These are phyloP conservation scores for Mormyrus proboscirostris DNA, from an alignment of 2,797 vertebrate species.

Conservation along the genomic window DNA sequence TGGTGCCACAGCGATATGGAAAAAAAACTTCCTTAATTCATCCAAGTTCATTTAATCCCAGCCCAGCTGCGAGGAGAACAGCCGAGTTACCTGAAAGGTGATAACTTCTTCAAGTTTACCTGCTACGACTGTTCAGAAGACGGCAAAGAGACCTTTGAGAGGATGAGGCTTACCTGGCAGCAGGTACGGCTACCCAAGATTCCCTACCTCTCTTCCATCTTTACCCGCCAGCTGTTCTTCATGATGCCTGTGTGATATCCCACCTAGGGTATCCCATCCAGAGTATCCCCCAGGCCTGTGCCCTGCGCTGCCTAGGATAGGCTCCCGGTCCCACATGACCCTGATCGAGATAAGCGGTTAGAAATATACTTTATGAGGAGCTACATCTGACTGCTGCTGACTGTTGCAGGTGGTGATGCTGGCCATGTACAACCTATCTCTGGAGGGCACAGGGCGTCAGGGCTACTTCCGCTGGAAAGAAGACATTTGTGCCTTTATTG, in stretches of 20 bases:
- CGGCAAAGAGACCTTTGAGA: conserved; percentile 84
- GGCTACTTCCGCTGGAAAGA: conserved; percentile 98
- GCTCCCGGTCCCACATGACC: neutral
- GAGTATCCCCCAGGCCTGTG: neutral
- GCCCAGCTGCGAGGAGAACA: conserved; percentile 79
- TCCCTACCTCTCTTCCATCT: neutral
- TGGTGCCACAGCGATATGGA: neutral
- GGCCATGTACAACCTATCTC: conserved; percentile 95
- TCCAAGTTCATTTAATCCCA: conserved; percentile 39
- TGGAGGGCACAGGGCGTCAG: conserved; percentile 92
- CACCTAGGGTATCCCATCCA: neutral
- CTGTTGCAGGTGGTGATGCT: conserved; percentile 85
- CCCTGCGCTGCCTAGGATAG: neutral
- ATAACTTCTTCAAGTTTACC: conserved; percentile 92
- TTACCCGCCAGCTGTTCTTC: neutral
- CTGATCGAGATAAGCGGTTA: neutral
- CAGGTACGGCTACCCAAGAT: conserved; percentile 64
- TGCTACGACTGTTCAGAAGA: conserved; percentile 83
- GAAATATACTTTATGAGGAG: neutral
- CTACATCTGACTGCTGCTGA: neutral
- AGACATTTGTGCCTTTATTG: conserved; percentile 95
- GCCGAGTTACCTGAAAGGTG: conserved; percentile 95
- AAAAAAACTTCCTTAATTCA: conserved; percentile 12
- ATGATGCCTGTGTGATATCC: neutral
- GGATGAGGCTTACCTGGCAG: conserved; percentile 94